Conservation (phyloP, 2,797 vertebrate genomes). For the Betta splendens region DNA sequence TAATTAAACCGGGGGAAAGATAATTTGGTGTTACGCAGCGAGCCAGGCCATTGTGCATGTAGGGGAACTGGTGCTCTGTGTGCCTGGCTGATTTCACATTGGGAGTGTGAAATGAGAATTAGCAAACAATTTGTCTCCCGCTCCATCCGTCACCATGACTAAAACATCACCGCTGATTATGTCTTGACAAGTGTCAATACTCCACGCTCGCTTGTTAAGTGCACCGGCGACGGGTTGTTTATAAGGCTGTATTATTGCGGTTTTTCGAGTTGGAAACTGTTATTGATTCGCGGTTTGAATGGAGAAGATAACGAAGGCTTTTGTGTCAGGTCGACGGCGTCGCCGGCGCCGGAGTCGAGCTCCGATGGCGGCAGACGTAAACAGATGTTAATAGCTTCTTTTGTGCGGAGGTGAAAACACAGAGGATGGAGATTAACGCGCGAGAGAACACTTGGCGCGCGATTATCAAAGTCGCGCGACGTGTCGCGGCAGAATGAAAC, state of each 20-base stretch:
- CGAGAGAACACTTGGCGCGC: conserved; percentile 40
- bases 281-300: conserved; percentile 49
- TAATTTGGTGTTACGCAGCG: conserved; percentile 74
- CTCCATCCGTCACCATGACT: conserved; percentile 70
- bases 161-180: conserved; percentile 74
- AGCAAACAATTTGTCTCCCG: conserved; percentile 75
- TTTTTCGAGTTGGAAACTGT: conserved; percentile 35
- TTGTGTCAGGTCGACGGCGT: conserved; percentile 22
- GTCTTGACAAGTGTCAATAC: conserved; percentile 74
- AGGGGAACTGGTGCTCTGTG: conserved; percentile 58
- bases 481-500: conserved; percentile 36
- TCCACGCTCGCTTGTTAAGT: conserved; percentile 61
- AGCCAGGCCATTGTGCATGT: conserved; percentile 75
- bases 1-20: conserved; percentile 80
- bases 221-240: conserved; percentile 51
- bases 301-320: conserved; percentile 41
- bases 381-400: conserved; percentile 43
- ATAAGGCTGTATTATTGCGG: conserved; percentile 36
- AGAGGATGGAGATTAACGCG: conserved; percentile 48
- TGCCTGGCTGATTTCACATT: conserved; percentile 75
- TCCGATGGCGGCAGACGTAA: conserved; percentile 39
- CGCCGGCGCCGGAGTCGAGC: conserved; percentile 23
- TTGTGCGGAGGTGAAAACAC: conserved; percentile 37
- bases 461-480: conserved; percentile 49
- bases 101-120: conserved; percentile 78